Base-by-base conservation (phyloP, 2,888 invertebrate genomes). In the Plagodis dolabraria region DNA sequence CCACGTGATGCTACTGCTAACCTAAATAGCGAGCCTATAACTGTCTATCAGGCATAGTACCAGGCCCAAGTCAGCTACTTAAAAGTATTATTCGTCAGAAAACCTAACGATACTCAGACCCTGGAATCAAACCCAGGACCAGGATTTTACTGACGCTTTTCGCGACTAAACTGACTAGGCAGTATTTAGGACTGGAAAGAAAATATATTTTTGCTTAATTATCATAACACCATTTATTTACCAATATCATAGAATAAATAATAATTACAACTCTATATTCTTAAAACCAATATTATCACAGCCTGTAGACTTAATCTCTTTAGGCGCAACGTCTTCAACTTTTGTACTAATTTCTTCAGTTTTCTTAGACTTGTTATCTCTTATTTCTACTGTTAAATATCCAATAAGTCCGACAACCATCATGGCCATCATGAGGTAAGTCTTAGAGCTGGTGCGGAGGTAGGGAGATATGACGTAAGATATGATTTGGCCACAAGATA, bases 401-500 rank as follows among this genome's bases (percentile, higher is more conserved):
- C 94, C 89, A 0, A 79, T 33, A 59, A 94, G 91, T 7, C 95
- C 95, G 0, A 91, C 47, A 0, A 83, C 64, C 71, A 95, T 87
- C 63, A 90, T 78, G 0, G 70, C 83, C 0, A 94, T 70, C 45
- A 94, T 82, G 6, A 95, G 77, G 77, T 93, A 94, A 0, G 94
- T 86, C 74, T 95, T 95, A 22, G 87, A 76, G 53, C 86, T 80
- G 11, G 94, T 93, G 51, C 93, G 86, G 1, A 95, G 70, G 68
- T 87, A 86, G 5, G 93, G 90, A 0, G 94, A 94, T 64, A 94
- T 89, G 38, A 93, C 81, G 76, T 95, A 95, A 0, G 95, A 94
- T 8, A 95, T 87, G 63, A 95, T 94, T 80, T 94, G 95, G 5
- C 95, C 96, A 0, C 94, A 79, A 0, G 95, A 94, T 76, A 95